Percentiles rank a stretch among this genome's conserved stretches.
Evolutionary conservation across 2,888 invertebrate species (phyloP).

Genomic region (Iphiclides podalirius): DNA sequence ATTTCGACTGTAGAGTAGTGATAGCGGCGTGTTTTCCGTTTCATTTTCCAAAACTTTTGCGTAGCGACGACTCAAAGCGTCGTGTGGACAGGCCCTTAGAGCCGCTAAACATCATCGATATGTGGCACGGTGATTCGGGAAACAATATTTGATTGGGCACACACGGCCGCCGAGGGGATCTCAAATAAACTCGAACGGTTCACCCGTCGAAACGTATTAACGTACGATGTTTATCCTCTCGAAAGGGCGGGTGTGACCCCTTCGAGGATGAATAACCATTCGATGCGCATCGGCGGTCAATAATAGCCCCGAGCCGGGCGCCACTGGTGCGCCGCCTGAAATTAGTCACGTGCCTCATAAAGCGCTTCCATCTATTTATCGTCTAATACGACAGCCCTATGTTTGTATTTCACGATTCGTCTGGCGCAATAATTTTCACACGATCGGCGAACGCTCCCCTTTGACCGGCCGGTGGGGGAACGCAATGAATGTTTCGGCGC

Average conservation of each 20-base stretch:
- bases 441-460: not conserved
- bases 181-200: too few relatives aligned
- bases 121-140: constrained; percentile 31
- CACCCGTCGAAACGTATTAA: too few relatives aligned
- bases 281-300: constrained; percentile 34
- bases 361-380: constrained; percentile 35
- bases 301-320: constrained; percentile 42
- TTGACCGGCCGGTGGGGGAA: too few relatives aligned
- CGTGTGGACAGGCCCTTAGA: too few relatives aligned
- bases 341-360: constrained; percentile 32
- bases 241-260: constrained; percentile 33
- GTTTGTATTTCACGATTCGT: constrained; percentile 52
- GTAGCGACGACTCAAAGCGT: too few relatives aligned
- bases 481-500: too few relatives aligned
- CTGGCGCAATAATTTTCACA: constrained; percentile 31
- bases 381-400: constrained; percentile 42
- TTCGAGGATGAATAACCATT: constrained; percentile 28
- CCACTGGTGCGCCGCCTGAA: constrained; percentile 35
- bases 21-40: too few relatives aligned
- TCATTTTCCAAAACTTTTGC: too few relatives aligned
- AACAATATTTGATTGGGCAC: constrained; percentile 39
- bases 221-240: constrained; percentile 34
- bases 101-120: constrained; percentile 25
- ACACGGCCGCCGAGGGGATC: not conserved
- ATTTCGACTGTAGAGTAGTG: too few relatives aligned